A percentile compares a stretch with the other conserved stretches of the same genome.
phyloP scores from a whole-genome alignment of 2,888 invertebrate genomes.

The Andrena dorsata region DNA sequence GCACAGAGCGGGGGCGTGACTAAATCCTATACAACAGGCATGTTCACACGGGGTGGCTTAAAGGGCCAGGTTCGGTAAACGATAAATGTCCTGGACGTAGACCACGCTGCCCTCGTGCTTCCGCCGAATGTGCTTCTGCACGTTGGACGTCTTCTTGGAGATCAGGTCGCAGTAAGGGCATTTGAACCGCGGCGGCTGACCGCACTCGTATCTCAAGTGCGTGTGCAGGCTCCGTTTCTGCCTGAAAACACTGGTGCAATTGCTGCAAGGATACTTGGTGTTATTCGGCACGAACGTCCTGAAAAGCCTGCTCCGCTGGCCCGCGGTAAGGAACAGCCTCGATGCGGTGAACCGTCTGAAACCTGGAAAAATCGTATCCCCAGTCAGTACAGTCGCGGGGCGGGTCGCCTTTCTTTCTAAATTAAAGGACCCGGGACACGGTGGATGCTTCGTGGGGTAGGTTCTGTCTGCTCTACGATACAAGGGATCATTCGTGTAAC shows the following conservation, averaged over 20 bases:
- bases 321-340: constrained; percentile 35
- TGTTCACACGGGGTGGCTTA: neutral
- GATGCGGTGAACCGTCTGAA: constrained; percentile 36
- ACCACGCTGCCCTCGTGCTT: constrained; percentile 72
- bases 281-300: constrained; percentile 24
- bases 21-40: too few relatives aligned
- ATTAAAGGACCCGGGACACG: neutral
- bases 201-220: constrained; percentile 81
- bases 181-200: constrained; percentile 81
- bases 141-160: constrained; percentile 78
- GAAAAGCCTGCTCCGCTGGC: constrained; percentile 38
- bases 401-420: neutral
- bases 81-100: constrained; percentile 72
- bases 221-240: constrained; percentile 74
- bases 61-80: constrained; percentile 26
- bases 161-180: constrained; percentile 81
- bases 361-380: constrained; percentile 58
- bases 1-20: neutral
- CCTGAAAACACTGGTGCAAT: constrained; percentile 77
- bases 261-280: constrained; percentile 73
- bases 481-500: neutral
- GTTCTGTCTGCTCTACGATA: neutral
- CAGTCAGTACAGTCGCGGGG: constrained; percentile 27
- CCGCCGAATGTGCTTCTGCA: constrained; percentile 77
- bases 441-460: constrained; percentile 1